Evolutionary conservation across 2,888 invertebrate genomes (phyloP).

Genomic region (Cheilosia scutellata): DNA sequence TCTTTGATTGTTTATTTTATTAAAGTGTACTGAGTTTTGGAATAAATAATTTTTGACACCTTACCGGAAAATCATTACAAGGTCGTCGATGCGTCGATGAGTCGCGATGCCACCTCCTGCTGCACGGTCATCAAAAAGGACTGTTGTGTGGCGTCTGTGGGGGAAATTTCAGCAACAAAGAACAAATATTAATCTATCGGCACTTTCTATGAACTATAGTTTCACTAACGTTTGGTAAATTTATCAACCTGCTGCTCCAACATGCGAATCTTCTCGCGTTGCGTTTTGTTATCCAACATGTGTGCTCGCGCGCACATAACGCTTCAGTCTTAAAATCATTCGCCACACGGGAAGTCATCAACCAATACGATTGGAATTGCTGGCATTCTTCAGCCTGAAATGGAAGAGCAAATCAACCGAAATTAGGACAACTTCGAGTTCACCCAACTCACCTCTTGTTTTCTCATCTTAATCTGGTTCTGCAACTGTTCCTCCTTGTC

Average conservation of each 20-base stretch:
- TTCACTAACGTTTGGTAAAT: constrained; percentile 87
- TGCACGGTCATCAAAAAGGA: too few relatives aligned
- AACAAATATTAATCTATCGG: too few relatives aligned
- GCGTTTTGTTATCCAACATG: constrained; percentile 91
- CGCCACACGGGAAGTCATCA: constrained; percentile 96
- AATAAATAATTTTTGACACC: too few relatives aligned
- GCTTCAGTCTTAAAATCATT: constrained; percentile 99
- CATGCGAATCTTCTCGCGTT: constrained; percentile 90
- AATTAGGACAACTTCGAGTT: constrained; percentile 69
- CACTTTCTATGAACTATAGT: too few relatives aligned
- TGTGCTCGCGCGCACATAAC: constrained; percentile 93
- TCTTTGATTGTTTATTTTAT: too few relatives aligned
- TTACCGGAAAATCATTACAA: too few relatives aligned
- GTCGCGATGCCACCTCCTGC: too few relatives aligned
- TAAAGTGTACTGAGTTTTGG: too few relatives aligned
- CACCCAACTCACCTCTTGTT: constrained; percentile 85
- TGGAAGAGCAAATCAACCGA: background rate
- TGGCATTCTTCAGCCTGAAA: constrained; percentile 91
- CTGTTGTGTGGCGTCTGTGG: too few relatives aligned
- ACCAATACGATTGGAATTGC: constrained; percentile 95
- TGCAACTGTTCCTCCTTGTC: constrained; percentile 88
- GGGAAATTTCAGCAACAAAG: too few relatives aligned
- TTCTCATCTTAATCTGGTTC: constrained; percentile 87
- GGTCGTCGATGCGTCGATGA: too few relatives aligned
- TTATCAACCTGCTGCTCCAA: constrained; percentile 93